Percentiles rank a stretch among this genome's conserved stretches.
Evolutionary conservation across 2,113 vertebrate genomes (phyloP).

Genomic region (Pandion haliaetus): DNA sequence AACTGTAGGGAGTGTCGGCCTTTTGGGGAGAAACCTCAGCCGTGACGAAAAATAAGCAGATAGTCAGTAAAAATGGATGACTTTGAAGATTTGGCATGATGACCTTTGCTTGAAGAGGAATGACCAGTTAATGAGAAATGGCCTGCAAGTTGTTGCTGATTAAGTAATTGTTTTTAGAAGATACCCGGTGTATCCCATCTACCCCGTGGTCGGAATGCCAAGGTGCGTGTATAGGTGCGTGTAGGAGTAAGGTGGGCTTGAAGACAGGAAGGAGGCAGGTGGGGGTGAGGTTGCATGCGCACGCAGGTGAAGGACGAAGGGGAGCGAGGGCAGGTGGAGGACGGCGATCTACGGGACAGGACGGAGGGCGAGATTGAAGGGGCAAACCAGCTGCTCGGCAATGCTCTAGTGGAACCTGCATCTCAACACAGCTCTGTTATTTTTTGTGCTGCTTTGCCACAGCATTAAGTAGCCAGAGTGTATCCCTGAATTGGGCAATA

Average conservation of each 20-base stretch:
- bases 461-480: conserved; percentile 43
- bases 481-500: conserved; percentile 46
- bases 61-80: background rate
- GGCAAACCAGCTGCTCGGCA: background rate
- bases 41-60: background rate
- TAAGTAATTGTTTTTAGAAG: background rate
- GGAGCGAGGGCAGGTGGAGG: background rate
- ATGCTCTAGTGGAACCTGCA: background rate
- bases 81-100: background rate
- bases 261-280: background rate
- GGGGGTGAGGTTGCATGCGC: background rate
- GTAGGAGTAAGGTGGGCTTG: background rate
- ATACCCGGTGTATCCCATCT: background rate
- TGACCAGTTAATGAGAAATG: background rate
- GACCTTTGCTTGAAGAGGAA: background rate
- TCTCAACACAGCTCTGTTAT: conserved; percentile 8
- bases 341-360: background rate
- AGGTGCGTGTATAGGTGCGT: background rate
- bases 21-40: background rate
- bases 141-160: background rate
- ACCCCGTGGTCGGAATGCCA: background rate
- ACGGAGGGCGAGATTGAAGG: background rate
- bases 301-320: background rate
- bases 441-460: conserved; percentile 45
- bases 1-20: background rate